Percentiles rank a stretch among this genome's conserved stretches.
These are phyloP conservation scores for Sycophila texana DNA, from an alignment of 2,888 invertebrate species.

Conservation along the genomic window DNA sequence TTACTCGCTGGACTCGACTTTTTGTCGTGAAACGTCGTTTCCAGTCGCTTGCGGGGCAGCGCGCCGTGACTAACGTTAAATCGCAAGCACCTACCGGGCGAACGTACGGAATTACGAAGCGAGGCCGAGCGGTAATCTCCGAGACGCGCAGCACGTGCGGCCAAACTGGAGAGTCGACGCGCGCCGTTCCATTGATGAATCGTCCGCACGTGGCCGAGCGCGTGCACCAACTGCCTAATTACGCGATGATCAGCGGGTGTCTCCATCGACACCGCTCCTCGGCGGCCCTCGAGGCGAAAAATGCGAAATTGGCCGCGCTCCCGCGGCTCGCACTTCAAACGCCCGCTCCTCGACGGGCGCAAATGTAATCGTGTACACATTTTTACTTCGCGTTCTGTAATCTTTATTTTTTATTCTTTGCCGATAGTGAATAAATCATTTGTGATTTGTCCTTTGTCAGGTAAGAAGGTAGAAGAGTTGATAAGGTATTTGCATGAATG, in stretches of 20 bases:
- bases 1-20: conserved; percentile 4
- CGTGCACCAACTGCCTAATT: conserved; percentile 73
- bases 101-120: neutral
- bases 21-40: conserved; percentile 53
- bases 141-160: conserved; percentile 59
- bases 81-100: conserved; percentile 36
- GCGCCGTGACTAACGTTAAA: conserved; percentile 57
- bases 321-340: conserved; percentile 58
- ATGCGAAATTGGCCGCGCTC: conserved; percentile 69
- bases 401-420: too few species aligned
- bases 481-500: too few species aligned
- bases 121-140: conserved; percentile 39
- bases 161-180: conserved; percentile 56
- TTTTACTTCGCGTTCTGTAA: too few species aligned
- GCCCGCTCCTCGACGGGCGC: too few species aligned
- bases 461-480: too few species aligned
- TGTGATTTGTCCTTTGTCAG: too few species aligned
- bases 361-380: too few species aligned
- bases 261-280: conserved; percentile 61
- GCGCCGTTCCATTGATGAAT: conserved; percentile 71
- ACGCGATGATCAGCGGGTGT: conserved; percentile 73
- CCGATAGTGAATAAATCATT: too few species aligned
- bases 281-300: conserved; percentile 58
- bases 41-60: conserved; percentile 55
- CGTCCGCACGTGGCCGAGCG: conserved; percentile 71